Conservation (phyloP, 2,888 invertebrate genomes). For the Trimorus sp. region DNA sequence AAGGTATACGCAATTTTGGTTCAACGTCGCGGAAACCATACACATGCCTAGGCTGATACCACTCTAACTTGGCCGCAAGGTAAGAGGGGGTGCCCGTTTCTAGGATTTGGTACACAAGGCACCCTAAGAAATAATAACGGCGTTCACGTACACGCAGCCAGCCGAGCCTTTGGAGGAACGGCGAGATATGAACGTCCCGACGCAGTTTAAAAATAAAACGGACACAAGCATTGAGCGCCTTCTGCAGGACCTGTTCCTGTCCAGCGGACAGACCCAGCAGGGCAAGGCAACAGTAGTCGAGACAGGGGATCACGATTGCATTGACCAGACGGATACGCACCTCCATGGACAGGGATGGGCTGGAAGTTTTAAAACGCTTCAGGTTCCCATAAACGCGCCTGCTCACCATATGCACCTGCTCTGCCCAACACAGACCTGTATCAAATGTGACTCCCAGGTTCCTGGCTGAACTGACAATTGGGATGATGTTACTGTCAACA, state of each 20-base stretch:
- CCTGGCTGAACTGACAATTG: not conserved
- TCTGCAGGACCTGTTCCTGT: not conserved
- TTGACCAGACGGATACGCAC: not conserved
- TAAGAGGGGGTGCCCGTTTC: no score
- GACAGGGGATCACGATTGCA: not conserved
- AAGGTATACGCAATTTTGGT: not conserved
- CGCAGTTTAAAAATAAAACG: slow-evolving; percentile 8
- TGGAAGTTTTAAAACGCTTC: no score
- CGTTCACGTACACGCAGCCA: no score
- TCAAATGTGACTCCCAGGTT: slow-evolving; percentile 4
- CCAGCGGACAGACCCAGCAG: not conserved
- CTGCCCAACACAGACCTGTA: not conserved
- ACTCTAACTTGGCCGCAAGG: no score
- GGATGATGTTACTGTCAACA: not conserved
- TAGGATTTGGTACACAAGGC: no score
- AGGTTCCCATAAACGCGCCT: no score
- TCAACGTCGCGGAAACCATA: not conserved
- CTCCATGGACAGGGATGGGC: not conserved
- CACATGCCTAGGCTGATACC: no score
- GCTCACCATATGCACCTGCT: not conserved
- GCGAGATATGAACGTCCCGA: no score
- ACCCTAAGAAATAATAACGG: no score
- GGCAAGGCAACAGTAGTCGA: slow-evolving; percentile 13
- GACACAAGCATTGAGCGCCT: slow-evolving; percentile 1
- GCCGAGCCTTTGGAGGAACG: no score